Evolutionary conservation across 2,113 vertebrate species (phyloP), one percentile per base, ranked within the genome.

Genomic region (Lagopus leucura): DNA sequence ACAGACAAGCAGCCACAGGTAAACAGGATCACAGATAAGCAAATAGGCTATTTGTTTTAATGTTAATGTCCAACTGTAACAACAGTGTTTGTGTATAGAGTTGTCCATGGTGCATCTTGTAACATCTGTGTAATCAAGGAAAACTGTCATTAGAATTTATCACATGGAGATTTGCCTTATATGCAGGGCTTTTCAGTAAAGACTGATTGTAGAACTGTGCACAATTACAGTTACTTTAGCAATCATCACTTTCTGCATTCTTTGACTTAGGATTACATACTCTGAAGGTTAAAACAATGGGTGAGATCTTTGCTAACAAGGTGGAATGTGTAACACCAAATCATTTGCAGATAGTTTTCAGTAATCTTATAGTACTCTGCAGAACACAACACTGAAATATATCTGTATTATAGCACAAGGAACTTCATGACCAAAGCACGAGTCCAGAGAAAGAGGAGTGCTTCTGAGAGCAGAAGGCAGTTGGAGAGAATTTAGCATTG

Each of bases 11-110:
- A 76, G 93, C 48, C 16, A 28, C 27, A 54, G 24, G 25, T 54
- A 28, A 54, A 28, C 27, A 54, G 8, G 27, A 54, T 16, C 52
- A 96, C 63, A 93, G 91, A 96, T 94, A 92, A 97, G 65, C 30
- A 76, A 94, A 87, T 27, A 90, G 86, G 82, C 69, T 67, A 45
- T 91, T 95, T 87, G 75, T 67, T 95, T 94, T 43, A 80, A 84
- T 74, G 55, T 66, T 91, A 83, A 91, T 60, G 54, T 55, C 32
- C 63, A 75, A 36, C 66, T 55, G 25, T 71, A 88, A 76, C 25
- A 47, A 63, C 60, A 84, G 20, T 85, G 76, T 24, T 91, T 88
- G 72, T 70, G 69, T n/a, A 77, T 1, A 77, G 34, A 88, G 43
- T 36, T 80, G 87, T 54, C 20, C 43, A 61, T 5, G 40, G 24